phyloP scores from a whole-genome alignment of 1,140 invertebrate species.

The Drosophila simulans region DNA sequence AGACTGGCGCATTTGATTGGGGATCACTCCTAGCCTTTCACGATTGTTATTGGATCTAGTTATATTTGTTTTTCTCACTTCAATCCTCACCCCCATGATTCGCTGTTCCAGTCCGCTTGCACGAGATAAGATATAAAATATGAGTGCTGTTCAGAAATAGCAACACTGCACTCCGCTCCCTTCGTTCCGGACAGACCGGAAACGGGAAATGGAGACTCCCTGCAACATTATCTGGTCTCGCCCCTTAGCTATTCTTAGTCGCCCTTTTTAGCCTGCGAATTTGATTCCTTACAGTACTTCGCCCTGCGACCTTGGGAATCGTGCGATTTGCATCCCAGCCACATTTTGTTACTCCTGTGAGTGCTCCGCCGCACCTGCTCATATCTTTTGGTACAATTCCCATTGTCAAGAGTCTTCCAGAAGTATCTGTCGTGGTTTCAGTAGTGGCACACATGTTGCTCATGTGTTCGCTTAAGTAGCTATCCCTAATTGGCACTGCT shows the following conservation, averaged over 20 bases:
- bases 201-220: conserved; percentile 61
- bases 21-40: neutral
- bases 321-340: conserved; percentile 21
- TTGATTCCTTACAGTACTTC: conserved; percentile 20
- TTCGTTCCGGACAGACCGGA: conserved; percentile 55
- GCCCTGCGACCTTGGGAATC: conserved; percentile 43
- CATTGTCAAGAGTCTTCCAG: neutral
- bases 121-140: conserved; percentile 71
- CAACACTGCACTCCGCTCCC: conserved; percentile 43
- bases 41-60: conserved; percentile 35
- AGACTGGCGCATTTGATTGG: conserved; percentile 1
- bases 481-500: conserved; percentile 62
- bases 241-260: conserved; percentile 43
- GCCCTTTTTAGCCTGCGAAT: conserved; percentile 27
- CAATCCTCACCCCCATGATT: conserved; percentile 42
- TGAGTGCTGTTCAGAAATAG: conserved; percentile 67
- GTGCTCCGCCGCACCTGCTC: conserved; percentile 44
- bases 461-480: conserved; percentile 57
- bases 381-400: neutral
- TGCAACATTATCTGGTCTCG: conserved; percentile 69
- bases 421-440: neutral
- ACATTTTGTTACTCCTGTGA: conserved; percentile 25
- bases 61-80: conserved; percentile 67
- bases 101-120: conserved; percentile 30
- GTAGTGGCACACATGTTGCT: conserved; percentile 59